These are phyloP conservation scores for Panthera leo DNA, from an alignment of 2,113 vertebrate genomes.

Conservation along the genomic window DNA sequence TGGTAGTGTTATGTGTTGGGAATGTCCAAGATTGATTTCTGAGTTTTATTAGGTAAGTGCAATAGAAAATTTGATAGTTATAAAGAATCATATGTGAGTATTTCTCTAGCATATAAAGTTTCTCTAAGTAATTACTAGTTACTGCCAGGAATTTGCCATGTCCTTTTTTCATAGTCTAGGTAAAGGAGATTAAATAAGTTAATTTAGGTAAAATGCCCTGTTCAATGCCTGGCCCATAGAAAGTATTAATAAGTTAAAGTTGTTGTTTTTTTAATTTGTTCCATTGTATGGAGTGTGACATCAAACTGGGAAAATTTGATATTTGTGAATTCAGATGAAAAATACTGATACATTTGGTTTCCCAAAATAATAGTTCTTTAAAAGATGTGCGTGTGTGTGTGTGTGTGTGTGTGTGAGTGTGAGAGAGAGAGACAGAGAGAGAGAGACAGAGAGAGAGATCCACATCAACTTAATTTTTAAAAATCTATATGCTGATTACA, in stretches of 20 bases:
- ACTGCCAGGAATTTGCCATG: background rate
- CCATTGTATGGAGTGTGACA: background rate
- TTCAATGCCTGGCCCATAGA: background rate
- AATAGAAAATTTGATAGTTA: background rate
- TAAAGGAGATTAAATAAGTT: background rate
- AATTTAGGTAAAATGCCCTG: background rate
- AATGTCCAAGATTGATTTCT: conserved; percentile 32
- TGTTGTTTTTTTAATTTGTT: background rate
- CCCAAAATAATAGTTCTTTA: conserved; percentile 30
- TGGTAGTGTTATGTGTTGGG: background rate
- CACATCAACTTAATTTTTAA: background rate
- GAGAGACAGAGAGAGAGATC: too few relatives aligned
- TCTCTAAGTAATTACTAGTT: background rate
- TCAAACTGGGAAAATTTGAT: background rate
- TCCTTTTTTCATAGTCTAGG: background rate
- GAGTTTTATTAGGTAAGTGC: conserved; percentile 32
- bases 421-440: too few relatives aligned
- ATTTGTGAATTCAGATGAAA: conserved; percentile 28
- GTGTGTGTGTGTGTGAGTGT: background rate
- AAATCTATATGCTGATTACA: background rate
- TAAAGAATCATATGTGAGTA: background rate
- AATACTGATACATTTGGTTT: conserved; percentile 17
- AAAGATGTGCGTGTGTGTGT: background rate
- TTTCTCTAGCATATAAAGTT: conserved; percentile 26
- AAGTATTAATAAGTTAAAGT: background rate